These are phyloP conservation scores for Orgyia antiqua DNA, from an alignment of 2,888 invertebrate species.

Conservation along the genomic window DNA sequence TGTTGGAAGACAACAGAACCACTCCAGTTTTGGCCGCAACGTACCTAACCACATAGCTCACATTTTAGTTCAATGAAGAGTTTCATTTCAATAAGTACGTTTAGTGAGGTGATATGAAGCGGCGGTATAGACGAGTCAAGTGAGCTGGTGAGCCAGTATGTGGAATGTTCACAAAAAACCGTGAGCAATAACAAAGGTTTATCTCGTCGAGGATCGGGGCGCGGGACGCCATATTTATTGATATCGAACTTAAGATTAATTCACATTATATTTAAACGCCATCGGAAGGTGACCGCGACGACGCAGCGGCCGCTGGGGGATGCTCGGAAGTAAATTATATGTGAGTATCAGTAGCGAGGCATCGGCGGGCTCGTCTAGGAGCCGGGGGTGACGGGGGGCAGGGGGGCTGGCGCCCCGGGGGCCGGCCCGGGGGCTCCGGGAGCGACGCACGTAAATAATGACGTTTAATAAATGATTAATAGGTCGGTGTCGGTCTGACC, in stretches of 20 bases:
- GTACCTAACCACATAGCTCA: too few relatives aligned
- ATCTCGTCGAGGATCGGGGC: conserved; percentile 22
- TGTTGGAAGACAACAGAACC: too few relatives aligned
- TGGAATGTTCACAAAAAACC: conserved; percentile 18
- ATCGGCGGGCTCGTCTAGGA: conserved; percentile 36
- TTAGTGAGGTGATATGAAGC: too few relatives aligned
- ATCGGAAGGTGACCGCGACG: conserved; percentile 16
- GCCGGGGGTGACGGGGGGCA: conserved; percentile 17
- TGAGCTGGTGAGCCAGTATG: too few relatives aligned
- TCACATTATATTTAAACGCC: conserved; percentile 19
- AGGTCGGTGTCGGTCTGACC: conserved; percentile 22
- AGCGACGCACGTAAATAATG: conserved; percentile 51
- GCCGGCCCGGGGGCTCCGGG: conserved; percentile 31
- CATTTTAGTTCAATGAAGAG: too few relatives aligned
- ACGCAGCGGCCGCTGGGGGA: conserved; percentile 12
- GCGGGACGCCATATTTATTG: conserved; percentile 24
- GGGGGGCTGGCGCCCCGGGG: conserved; percentile 32
- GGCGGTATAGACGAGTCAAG: too few relatives aligned
- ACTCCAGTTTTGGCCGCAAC: too few relatives aligned
- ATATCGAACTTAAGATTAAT: conserved; percentile 24
- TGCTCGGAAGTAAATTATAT: conserved; percentile 56
- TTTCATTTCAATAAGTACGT: too few relatives aligned
- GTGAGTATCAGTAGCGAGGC: conserved; percentile 48
- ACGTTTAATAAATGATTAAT: conserved; percentile 71
- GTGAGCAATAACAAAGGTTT: conserved; percentile 23